Evolutionary conservation across 2,113 vertebrate genomes (phyloP).

Genomic region (Naja naja): DNA sequence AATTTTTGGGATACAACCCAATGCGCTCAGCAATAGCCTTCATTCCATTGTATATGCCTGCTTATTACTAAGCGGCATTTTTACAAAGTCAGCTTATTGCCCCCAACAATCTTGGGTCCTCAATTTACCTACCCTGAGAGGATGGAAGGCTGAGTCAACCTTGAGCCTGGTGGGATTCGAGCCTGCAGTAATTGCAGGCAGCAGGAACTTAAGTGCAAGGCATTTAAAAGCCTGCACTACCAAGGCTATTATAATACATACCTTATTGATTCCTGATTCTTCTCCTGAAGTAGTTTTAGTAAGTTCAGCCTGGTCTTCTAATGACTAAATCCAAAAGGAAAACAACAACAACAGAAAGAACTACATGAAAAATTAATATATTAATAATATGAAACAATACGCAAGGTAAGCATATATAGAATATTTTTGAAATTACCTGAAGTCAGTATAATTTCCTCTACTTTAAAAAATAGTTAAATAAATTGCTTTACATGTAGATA

Average conservation of each 20-base stretch:
- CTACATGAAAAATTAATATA: background rate
- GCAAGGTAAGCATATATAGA: background rate
- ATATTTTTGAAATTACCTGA: background rate
- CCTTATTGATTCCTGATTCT: constrained; percentile 82
- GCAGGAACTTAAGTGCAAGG: too few relatives aligned
- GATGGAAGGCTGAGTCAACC: too few relatives aligned
- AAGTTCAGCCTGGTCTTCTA: constrained; percentile 84
- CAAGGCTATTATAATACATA: constrained; percentile 72
- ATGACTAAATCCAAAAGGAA: constrained; percentile 79
- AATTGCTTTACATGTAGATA: background rate
- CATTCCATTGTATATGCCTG: too few relatives aligned
- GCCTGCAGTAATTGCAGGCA: too few relatives aligned
- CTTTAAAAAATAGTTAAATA: background rate
- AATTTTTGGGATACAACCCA: too few relatives aligned
- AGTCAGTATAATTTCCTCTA: background rate
- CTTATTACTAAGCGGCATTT: too few relatives aligned
- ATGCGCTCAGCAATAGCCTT: too few relatives aligned
- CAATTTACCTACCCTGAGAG: too few relatives aligned
- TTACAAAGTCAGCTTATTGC: too few relatives aligned
- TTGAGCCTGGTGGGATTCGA: too few relatives aligned
- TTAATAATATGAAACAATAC: background rate
- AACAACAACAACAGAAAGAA: constrained; percentile 68
- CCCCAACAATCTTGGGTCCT: too few relatives aligned
- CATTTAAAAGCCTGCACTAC: too few relatives aligned
- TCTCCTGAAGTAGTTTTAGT: constrained; percentile 84